Base-by-base conservation (phyloP, 2,888 invertebrate species). In the Mythimna albipuncta region DNA sequence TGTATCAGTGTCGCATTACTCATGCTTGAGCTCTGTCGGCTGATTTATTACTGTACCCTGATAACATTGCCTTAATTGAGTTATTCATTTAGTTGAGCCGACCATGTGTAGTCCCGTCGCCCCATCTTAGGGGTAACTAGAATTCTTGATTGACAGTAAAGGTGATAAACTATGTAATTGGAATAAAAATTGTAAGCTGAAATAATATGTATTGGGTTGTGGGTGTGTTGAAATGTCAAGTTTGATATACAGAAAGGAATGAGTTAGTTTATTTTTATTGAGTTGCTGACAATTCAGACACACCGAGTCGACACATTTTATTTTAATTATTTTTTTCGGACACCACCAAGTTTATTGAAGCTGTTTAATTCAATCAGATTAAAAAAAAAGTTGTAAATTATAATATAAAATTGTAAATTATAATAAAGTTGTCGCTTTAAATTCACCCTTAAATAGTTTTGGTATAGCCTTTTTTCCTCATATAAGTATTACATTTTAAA, bases 71-170 rank as follows among this genome's bases (percentile, higher is more conserved):
- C 59, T 64, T 85, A 85, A 79, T 81, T 81, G 73, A 72, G 70
- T 50, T 61, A 76, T 69, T 57, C 72, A 76, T 76, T 77, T 70
- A 75, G 76, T 67, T 52, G 6, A 52, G 38, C 64, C 44, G 79
- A 66, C 84, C 77, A 81, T 81, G 64, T 77, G 74, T 26, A 35
- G 35, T 71, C 19, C 52, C 44, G 47, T 72, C n/a, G 69, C 69
- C 77, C 81, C 81, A 72, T 83, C 82, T 86, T 85, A 70, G 79
- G 71, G 84, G 72, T 85, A 58, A 59, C 57, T 66, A 50, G 54
- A 32, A 62, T 59, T 55, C 50, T 73, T 85, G 86, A 85, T 79
- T 83, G 86, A 77, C 84, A 72, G 58, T 50, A 7, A 64, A 76
- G 69, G 75, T 47, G 50, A n/a, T 71, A 19, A n/a, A 38, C 6